Conservation (phyloP, 2,797 vertebrate species). For the Sebastes alutus region DNA sequence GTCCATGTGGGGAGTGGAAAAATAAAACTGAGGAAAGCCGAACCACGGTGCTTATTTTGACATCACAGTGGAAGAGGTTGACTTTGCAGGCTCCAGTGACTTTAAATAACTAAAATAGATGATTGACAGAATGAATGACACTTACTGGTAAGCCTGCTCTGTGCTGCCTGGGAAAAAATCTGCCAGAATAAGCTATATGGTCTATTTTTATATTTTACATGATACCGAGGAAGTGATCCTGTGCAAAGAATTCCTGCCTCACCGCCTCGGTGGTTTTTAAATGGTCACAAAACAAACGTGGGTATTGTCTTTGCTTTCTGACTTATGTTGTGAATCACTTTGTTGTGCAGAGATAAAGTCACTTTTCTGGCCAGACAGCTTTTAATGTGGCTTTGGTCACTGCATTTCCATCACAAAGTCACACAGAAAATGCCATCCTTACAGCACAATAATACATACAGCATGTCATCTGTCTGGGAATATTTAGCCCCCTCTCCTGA, state of each 20-base stretch:
- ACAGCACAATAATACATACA: neutral
- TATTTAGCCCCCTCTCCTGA: neutral
- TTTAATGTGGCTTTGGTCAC: conserved; percentile 6
- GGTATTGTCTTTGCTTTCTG: conserved; percentile 9
- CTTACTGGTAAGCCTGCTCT: neutral
- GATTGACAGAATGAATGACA: conserved; percentile 52
- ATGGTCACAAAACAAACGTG: conserved; percentile 3
- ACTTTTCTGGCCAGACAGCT: neutral
- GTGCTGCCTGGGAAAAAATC: neutral
- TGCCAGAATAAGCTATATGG: neutral
- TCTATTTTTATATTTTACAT: neutral
- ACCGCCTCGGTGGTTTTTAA: neutral
- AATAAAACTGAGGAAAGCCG: conserved; percentile 45
- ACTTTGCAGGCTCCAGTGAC: conserved; percentile 34
- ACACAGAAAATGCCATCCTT: conserved; percentile 23
- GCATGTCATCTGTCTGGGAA: conserved; percentile 34
- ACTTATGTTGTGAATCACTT: neutral
- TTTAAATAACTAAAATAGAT: conserved; percentile 42
- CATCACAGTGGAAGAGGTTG: conserved; percentile 34
- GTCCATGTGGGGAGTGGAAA: conserved; percentile 46
- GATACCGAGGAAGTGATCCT: neutral
- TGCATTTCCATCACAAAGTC: conserved; percentile 4
- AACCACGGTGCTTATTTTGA: conserved; percentile 48
- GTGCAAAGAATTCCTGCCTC: neutral
- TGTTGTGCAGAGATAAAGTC: conserved; percentile 2